These are phyloP conservation scores for Porphyrio hochstetteri DNA, from an alignment of 2,113 vertebrate species.

Conservation along the genomic window DNA sequence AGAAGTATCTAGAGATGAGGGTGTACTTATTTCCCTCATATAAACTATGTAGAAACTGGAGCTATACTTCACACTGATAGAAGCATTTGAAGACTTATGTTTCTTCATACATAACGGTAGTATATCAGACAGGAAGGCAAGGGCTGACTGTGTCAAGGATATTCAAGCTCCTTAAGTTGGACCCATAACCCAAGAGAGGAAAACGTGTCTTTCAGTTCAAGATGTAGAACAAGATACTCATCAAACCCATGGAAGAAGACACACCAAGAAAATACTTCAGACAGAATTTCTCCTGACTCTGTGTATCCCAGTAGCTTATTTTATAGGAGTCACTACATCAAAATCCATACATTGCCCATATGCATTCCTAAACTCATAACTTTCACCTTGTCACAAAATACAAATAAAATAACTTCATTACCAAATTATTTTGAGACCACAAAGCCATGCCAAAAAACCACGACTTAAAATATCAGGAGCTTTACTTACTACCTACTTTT, in stretches of 20 bases:
- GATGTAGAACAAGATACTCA: not conserved
- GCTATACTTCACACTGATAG: not conserved
- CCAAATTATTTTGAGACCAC: not conserved
- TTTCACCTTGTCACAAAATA: not conserved
- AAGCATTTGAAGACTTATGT: not conserved
- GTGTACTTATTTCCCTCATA: not conserved
- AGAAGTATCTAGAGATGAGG: not conserved
- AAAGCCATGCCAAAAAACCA: not conserved
- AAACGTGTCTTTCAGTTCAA: not conserved
- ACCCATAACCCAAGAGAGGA: not conserved
- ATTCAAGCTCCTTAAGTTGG: not conserved
- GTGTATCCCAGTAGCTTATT: not conserved
- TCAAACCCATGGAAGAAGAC: accelerated
- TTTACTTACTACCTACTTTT: not conserved
- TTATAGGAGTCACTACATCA: not conserved
- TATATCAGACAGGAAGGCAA: not conserved
- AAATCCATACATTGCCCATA: not conserved
- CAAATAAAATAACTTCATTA: not conserved
- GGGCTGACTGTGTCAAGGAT: not conserved
- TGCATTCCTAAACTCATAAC: not conserved
- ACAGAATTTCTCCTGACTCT: accelerated
- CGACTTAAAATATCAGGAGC: not conserved
- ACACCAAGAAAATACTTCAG: not conserved
- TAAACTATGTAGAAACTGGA: not conserved
- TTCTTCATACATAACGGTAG: not conserved